A percentile compares a stretch with the other conserved stretches of the same genome.
Conservation (phyloP, 2,113 vertebrate species). For the Thinocorus orbignyianus region DNA sequence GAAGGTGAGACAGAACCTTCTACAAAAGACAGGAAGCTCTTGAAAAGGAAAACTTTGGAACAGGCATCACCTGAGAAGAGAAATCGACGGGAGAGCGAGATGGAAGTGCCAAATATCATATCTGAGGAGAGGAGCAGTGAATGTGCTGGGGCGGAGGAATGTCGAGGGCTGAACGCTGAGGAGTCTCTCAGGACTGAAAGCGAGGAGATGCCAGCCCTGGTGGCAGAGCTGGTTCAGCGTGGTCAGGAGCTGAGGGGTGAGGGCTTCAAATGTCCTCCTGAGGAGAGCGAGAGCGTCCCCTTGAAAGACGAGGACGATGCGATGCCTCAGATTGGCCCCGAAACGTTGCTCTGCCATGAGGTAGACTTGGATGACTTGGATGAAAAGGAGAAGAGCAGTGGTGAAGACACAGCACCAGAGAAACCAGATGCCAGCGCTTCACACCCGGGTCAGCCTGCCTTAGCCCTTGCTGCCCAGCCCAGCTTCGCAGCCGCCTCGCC, state of each 20-base stretch:
- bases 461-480: conserved; percentile 55
- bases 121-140: conserved; percentile 75
- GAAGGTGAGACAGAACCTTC: conserved; percentile 83
- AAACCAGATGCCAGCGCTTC: conserved; percentile 59
- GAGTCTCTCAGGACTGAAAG: conserved; percentile 72
- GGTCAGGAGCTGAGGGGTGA: conserved; percentile 42
- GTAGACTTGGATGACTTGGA: conserved; percentile 94
- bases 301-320: conserved; percentile 75
- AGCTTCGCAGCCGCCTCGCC: conserved; percentile 72
- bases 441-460: conserved; percentile 40
- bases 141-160: conserved; percentile 58
- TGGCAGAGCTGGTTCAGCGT: conserved; percentile 67
- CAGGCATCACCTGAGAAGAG: conserved; percentile 85
- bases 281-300: conserved; percentile 27
- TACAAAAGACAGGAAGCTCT: conserved; percentile 75
- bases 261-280: neutral
- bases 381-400: conserved; percentile 86
- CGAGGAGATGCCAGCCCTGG: conserved; percentile 78
- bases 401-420: conserved; percentile 73
- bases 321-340: conserved; percentile 89
- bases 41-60: conserved; percentile 87
- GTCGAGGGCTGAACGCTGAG: conserved; percentile 38
- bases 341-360: conserved; percentile 93
- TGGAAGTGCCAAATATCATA: conserved; percentile 72
- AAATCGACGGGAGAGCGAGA: conserved; percentile 77